Evolutionary conservation across 1,140 invertebrate species (phyloP).

Genomic region (Pseudomyrmex pallidus): DNA sequence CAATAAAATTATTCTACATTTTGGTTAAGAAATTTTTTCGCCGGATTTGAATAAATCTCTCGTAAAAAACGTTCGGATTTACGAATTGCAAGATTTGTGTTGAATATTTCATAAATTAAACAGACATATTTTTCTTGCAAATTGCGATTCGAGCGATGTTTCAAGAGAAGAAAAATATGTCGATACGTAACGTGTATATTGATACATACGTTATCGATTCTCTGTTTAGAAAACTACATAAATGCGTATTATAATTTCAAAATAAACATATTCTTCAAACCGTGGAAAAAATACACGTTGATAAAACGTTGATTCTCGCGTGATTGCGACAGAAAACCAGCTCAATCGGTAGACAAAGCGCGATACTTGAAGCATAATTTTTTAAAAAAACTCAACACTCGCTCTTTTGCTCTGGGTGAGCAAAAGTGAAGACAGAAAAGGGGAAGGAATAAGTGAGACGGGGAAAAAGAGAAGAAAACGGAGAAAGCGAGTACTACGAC

Average conservation of each 20-base stretch:
- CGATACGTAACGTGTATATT: not conserved
- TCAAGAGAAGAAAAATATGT: not conserved
- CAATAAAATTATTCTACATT: not conserved
- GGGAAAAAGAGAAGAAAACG: not conserved
- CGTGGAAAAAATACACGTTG: too few relatives aligned
- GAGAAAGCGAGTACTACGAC: slow-evolving; percentile 44
- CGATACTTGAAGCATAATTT: slow-evolving; percentile 21
- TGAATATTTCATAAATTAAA: slow-evolving; percentile 16
- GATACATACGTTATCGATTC: slow-evolving; percentile 17
- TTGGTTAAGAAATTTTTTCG: slow-evolving; percentile 64
- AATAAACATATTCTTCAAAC: too few relatives aligned
- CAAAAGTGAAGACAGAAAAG: not conserved
- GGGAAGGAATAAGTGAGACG: slow-evolving; percentile 2
- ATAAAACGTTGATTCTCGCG: not conserved
- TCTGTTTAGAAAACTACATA: not conserved
- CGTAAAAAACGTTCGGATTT: not conserved
- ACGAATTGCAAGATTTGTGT: slow-evolving; percentile 17
- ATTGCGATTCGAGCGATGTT: slow-evolving; percentile 23
- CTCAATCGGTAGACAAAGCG: not conserved
- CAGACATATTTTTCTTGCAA: slow-evolving; percentile 18
- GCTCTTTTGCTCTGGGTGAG: not conserved
- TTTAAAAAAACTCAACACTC: not conserved
- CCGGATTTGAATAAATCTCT: not conserved
- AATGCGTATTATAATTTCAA: not conserved
- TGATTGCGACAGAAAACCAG: slow-evolving; percentile 23